Evolutionary conservation across 2,113 vertebrate genomes (phyloP).

Genomic region (Ictidomys tridecemlineatus): DNA sequence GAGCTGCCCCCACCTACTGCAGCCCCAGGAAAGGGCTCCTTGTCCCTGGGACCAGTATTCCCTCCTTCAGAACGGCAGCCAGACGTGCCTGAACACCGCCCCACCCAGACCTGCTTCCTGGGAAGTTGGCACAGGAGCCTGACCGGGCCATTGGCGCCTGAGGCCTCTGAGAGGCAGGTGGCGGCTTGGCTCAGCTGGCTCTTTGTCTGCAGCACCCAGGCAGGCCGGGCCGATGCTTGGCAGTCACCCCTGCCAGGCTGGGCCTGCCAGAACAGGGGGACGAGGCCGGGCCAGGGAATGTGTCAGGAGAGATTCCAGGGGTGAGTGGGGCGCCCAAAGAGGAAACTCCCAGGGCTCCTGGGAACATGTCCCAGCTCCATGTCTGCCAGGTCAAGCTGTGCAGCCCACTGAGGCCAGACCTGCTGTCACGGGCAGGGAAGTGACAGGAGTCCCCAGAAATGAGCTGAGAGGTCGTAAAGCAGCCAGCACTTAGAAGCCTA

Average conservation of each 20-base stretch:
- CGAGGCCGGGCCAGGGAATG: neutral
- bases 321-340: neutral
- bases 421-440: neutral
- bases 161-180: constrained; percentile 27
- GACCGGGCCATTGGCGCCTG: neutral
- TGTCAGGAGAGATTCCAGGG: neutral
- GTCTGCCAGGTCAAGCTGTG: neutral
- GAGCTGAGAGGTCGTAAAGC: neutral
- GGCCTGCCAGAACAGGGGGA: constrained; percentile 58
- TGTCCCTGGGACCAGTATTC: neutral
- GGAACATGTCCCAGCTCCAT: neutral
- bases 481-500: neutral
- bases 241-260: neutral
- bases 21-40: neutral
- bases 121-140: neutral
- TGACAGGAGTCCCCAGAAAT: neutral
- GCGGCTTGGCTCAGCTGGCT: neutral
- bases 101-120: neutral
- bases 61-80: neutral
- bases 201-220: constrained; percentile 48
- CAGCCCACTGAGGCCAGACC: neutral
- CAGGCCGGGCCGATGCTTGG: neutral
- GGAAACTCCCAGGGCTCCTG: neutral
- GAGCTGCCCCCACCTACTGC: neutral
- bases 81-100: neutral